Base-by-base conservation (phyloP, 2,797 vertebrate genomes). In the Furcifer pardalis region DNA sequence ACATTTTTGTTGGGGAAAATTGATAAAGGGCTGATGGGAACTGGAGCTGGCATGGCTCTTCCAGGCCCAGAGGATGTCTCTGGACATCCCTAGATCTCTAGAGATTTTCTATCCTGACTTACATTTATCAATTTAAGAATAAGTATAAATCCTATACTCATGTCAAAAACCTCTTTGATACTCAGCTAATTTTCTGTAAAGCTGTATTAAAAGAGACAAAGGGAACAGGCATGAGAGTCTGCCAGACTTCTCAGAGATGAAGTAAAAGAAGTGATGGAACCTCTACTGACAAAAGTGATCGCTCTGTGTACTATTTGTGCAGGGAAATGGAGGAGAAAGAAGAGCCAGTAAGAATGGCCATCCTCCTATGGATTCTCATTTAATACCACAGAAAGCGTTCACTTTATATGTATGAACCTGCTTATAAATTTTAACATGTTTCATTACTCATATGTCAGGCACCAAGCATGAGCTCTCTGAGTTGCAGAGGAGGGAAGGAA, bases 381-480 rank as follows among this genome's bases (percentile, higher is more conserved):
- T 72, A 73, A 72, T 72, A 56, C 80, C 66, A 78, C 85, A 32
- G 66, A 82, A 72, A 27, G 74, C 5, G 27, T 35, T 77, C 42
- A 65, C 44, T 78, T 30, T 82, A 77, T 73, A 82, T 86, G 73
- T 69, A 82, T 82, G 68, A 86, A 65, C 30, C 75, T 78, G 49
- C 75, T 73, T 78, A 86, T 82, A 75, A 83, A 86, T 82, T 82
- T 78, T 74, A 78, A 66, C 68, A 79, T 46, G 78, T 82, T 59
- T 73, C 60, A 82, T 78, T 82, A 86, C 81, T 56, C 30, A 66
- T 72, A 78, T 86, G 80, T 59, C 75, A 85, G 68, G 65, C 81
- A 81, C 68, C 62, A 83, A 79, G 35, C 85, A 66, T 44, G 68
- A 82, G 68, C 30, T 27, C 78, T 56, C 35, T 2, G 52, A 17